Base-by-base conservation (phyloP, 2,888 invertebrate species). In the Taenaris catops region DNA sequence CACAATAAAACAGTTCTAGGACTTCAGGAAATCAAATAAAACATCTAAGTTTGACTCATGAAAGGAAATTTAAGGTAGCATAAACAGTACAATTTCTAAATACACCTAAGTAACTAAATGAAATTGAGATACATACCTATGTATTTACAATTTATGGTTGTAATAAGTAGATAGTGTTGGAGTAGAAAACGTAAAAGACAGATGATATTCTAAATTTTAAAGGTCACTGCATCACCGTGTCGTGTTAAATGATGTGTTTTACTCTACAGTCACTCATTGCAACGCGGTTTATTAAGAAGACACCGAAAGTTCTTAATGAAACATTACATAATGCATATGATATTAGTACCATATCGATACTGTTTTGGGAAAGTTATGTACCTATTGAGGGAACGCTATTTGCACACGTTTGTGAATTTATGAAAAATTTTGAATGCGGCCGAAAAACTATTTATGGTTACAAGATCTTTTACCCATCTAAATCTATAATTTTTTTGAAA, bases 1-100 rank as follows among this genome's bases (percentile, higher is more conserved):
- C 63, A 68, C 61, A 50, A 65, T 58, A 48, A 60, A 56, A 52
- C 37, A 49, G 48, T 33, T 40, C 43, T 51, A 53, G 34, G 36
- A 37, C 31, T 46, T 42, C 23, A 14, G 14, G 25, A 41, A 38
- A 45, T 41, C 31, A 41, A 46, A 41, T 40, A 29, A 38, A 45
- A 42, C 24, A 24, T 41, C 49, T 51, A 46, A 37, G 41, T 42
- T 44, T 28, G 38, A 42, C 26, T 44, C 38, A 42, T 44, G 46
- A 44, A 44, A 42, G 46, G 38, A 39, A 27, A 38, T n/a, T n/a
- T 38, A 45, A 50, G 38, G 44, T 48, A 25, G 44, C 40, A 43
- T 27, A 41, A 48, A 44, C 38, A 44, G 34, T 46, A 46, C 38
- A 44, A 38, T 34, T 21, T 33, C 53, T 53, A 54, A 51, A 14